These are phyloP conservation scores for Anarhynchus alexandrinus DNA, from an alignment of 2,113 vertebrate species.

Conservation along the genomic window DNA sequence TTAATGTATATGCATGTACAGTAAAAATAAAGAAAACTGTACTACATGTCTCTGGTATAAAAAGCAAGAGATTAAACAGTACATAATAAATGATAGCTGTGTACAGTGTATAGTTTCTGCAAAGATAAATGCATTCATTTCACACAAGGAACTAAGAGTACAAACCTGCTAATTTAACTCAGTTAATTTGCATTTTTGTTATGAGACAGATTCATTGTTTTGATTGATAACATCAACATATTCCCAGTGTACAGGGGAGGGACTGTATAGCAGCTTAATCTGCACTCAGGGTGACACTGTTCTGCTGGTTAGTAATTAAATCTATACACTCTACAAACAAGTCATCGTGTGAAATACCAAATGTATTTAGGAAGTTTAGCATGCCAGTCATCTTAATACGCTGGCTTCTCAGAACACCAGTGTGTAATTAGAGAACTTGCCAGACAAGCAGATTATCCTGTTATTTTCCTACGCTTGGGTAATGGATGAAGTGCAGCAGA, in stretches of 20 bases:
- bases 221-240: not conserved
- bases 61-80: not conserved
- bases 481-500: not conserved
- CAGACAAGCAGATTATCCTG: not conserved
- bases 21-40: not conserved
- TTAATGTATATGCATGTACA: not conserved
- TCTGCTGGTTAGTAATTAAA: constrained; percentile 9
- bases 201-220: not conserved
- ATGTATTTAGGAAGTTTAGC: not conserved
- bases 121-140: not conserved
- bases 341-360: not conserved
- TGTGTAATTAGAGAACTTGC: not conserved
- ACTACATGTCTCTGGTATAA: not conserved
- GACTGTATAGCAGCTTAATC: not conserved
- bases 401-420: not conserved
- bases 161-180: not conserved
- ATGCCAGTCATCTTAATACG: not conserved
- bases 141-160: not conserved
- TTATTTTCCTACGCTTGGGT: not conserved
- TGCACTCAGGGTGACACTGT: not conserved
- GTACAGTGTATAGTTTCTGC: not conserved
- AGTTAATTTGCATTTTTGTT: not conserved
- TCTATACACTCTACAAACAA: not conserved
- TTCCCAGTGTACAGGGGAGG: not conserved
- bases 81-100: not conserved